phyloP scores from a whole-genome alignment of 1,140 invertebrate genomes.

The Nomia melanderi region DNA sequence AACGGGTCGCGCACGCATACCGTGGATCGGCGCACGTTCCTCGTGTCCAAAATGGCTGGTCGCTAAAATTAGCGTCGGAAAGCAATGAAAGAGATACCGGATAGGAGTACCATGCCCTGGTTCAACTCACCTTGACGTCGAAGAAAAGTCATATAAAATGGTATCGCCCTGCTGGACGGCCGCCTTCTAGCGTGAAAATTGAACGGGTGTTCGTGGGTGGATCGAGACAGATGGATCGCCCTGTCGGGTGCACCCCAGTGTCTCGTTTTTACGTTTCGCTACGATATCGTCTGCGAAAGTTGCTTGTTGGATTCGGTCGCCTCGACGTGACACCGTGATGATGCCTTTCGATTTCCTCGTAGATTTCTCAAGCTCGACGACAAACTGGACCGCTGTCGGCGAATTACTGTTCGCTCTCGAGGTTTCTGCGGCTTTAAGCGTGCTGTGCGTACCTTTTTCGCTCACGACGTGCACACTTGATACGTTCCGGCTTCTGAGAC shows the following conservation, averaged over 20 bases:
- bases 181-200: constrained; percentile 80
- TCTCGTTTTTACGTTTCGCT: constrained; percentile 38
- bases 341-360: neutral
- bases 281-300: constrained; percentile 33
- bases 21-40: constrained; percentile 51
- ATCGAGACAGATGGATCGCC: constrained; percentile 76
- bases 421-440: constrained; percentile 1
- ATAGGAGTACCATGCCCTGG: constrained; percentile 38
- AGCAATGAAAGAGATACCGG: constrained; percentile 14
- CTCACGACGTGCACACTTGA: constrained; percentile 37
- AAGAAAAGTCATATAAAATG: constrained; percentile 93
- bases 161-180: constrained; percentile 90
- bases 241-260: constrained; percentile 65
- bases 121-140: constrained; percentile 85
- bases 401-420: neutral
- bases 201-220: constrained; percentile 65
- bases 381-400: neutral
- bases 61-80: constrained; percentile 71
- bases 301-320: constrained; percentile 12
- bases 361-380: neutral
- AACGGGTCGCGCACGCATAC: constrained; percentile 35
- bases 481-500: constrained; percentile 58
- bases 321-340: constrained; percentile 32
- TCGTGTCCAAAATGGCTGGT: constrained; percentile 76
- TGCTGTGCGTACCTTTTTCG: constrained; percentile 10